Evolutionary conservation across 2,797 vertebrate species (phyloP), one percentile per base, ranked within the genome.

Genomic region (Sebastes steindachneri): DNA sequence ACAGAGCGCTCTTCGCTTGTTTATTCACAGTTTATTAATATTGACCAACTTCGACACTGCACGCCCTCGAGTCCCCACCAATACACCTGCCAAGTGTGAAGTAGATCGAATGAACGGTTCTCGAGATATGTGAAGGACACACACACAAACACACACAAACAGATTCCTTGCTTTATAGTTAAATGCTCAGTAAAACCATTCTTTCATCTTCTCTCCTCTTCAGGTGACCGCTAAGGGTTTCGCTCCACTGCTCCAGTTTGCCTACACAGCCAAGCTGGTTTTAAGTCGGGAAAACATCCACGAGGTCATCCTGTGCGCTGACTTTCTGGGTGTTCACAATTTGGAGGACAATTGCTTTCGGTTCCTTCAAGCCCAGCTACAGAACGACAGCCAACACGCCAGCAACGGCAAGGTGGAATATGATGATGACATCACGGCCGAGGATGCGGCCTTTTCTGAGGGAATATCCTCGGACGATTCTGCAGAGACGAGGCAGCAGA

Each of bases 151-250:
- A 41, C 37, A 41, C 37, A 45, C 37, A 45, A 2, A 45, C 14
- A 45, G 15, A 45, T 17, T 45, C 41, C 23, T 26, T 25, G 63
- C 23, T 17, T 25, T 10, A 45, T 25, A 45, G 35, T 45, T 25
- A 26, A 2, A 41, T 15, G 15, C 23, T 26, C 33, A 53, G 14
- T 31, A 51, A 68, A 60, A 19, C 2, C 7, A 10, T 48, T 35
- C 7, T 11, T 51, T 68, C 7, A 60, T 29, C 21, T 33, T 9
- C 79, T 73, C 37, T 28, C 79, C 72, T 80, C 79, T 76, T 62
- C 95, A 99, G 98, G 97, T 99, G 94, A 98, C 98, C 3, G 97
- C 97, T 84, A 96, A 96, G 90, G 98, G 98, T 81, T 99, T 99
- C 72, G 96, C 96, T 87, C 97, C 98, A 2, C 95, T 99, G 92